These are phyloP conservation scores for Cyprinella venusta DNA, from an alignment of 2,797 vertebrate species.

Conservation along the genomic window DNA sequence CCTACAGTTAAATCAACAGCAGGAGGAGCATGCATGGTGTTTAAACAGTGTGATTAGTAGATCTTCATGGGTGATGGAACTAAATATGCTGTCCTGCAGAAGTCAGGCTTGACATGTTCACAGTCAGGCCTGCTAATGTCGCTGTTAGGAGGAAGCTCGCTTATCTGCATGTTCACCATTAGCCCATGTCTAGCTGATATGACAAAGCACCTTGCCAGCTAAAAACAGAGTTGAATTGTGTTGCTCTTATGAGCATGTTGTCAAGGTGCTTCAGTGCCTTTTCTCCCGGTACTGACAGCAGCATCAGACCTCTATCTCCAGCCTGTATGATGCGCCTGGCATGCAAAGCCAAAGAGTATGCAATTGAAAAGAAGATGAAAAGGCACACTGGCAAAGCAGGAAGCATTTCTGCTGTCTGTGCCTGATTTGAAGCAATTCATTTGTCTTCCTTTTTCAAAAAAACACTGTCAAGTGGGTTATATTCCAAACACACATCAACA, in stretches of 20 bases:
- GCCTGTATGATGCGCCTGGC: conserved; percentile 41
- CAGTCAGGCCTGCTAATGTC: conserved; percentile 44
- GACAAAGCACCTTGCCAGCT: conserved; percentile 38
- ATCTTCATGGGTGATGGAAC: neutral
- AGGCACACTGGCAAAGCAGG: conserved; percentile 6
- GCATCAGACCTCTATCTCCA: conserved; percentile 43
- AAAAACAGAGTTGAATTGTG: conserved; percentile 51
- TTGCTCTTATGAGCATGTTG: conserved; percentile 51
- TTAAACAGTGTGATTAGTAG: conserved; percentile 7
- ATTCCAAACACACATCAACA: neutral
- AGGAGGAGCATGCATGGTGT: neutral
- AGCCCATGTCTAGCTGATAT: conserved; percentile 46
- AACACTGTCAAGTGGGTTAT: neutral
- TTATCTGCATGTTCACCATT: conserved; percentile 51
- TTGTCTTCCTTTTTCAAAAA: conserved; percentile 12
- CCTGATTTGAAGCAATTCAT: neutral
- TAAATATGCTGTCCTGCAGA: conserved; percentile 13
- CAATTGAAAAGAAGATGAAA: conserved; percentile 12
- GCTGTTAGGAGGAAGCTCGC: conserved; percentile 32
- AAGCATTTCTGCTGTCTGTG: neutral
- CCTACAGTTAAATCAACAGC: conserved; percentile 30
- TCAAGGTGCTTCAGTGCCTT: conserved; percentile 55
- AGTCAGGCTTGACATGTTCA: conserved; percentile 34
- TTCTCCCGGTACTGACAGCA: conserved; percentile 47
- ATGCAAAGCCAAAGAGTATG: conserved; percentile 34